phyloP scores from a whole-genome alignment of 2,888 invertebrate genomes.

The Polyommatus iphigenia region DNA sequence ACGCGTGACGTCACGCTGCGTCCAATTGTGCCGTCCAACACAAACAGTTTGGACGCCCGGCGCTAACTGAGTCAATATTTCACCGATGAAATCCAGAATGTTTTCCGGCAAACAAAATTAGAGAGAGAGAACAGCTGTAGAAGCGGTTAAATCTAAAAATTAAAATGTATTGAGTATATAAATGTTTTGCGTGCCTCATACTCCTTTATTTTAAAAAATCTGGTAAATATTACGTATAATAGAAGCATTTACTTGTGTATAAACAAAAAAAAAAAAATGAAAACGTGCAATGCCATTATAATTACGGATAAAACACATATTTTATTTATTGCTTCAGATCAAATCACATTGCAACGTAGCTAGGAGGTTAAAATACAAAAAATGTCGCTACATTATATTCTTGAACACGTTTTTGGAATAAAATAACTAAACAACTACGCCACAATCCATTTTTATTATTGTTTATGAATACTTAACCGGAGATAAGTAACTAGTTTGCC shows the following conservation, averaged over 20 bases:
- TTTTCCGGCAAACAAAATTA: not conserved
- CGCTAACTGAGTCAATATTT: conserved; percentile 21
- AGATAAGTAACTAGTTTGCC: conserved; percentile 3
- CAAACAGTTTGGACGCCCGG: conserved; percentile 2
- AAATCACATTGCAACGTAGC: no score
- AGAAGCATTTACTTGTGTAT: no score
- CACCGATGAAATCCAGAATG: conserved; percentile 1
- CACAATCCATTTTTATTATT: conserved; percentile 5
- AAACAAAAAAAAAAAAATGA: no score
- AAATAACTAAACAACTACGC: not conserved
- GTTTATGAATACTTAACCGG: conserved; percentile 7
- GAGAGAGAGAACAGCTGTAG: not conserved
- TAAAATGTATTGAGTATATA: not conserved
- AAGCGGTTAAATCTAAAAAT: not conserved
- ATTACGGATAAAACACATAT: no score
- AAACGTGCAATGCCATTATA: no score
- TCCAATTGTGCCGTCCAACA: conserved; percentile 35
- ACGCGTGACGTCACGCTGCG: conserved; percentile 47
- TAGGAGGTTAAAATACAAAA: not conserved
- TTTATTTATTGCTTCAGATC: no score
- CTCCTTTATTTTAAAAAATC: no score
- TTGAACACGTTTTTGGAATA: conserved; percentile 1
- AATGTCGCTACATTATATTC: not conserved
- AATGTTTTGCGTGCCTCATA: no score
- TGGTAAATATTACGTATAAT: no score